A percentile compares a stretch with the other conserved stretches of the same genome.
phyloP scores from a whole-genome alignment of 2,113 vertebrate species.

The Vulpes lagopus region DNA sequence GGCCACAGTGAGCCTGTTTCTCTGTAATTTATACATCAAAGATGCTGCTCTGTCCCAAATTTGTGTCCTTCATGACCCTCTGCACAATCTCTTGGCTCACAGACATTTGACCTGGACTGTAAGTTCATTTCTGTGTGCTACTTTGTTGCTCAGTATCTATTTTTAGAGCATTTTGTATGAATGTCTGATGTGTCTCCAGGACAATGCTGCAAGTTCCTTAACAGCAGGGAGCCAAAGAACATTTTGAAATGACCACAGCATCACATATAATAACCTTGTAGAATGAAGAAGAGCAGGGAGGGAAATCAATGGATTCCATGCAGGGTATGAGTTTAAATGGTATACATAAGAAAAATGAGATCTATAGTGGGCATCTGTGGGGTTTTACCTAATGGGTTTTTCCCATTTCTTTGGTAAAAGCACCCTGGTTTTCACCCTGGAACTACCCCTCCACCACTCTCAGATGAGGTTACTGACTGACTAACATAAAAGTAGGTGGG shows the following conservation, averaged over 20 bases:
- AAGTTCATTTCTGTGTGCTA: conserved; percentile 8
- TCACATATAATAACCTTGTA: neutral
- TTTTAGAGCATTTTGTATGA: neutral
- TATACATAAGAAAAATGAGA: neutral
- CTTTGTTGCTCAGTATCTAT: neutral
- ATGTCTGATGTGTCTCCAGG: conserved; percentile 16
- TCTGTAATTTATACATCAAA: neutral
- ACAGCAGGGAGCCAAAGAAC: neutral
- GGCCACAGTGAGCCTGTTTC: neutral
- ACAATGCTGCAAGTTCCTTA: neutral
- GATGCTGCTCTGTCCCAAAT: neutral
- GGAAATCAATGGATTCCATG: neutral
- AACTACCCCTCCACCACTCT: neutral
- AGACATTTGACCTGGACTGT: neutral
- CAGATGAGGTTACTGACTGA: neutral
- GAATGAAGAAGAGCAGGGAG: neutral
- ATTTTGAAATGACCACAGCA: neutral
- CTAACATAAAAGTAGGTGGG: neutral
- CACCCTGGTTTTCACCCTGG: neutral
- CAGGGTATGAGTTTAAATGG: neutral
- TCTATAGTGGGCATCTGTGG: neutral
- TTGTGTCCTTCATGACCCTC: neutral
- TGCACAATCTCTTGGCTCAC: neutral
- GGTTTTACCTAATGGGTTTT: neutral
- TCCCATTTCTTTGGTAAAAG: neutral